A percentile compares a stretch with the other conserved stretches of the same genome.
These are phyloP conservation scores for Schizothorax lantsangensis DNA, from an alignment of 2,797 vertebrate species.

Conservation along the genomic window DNA sequence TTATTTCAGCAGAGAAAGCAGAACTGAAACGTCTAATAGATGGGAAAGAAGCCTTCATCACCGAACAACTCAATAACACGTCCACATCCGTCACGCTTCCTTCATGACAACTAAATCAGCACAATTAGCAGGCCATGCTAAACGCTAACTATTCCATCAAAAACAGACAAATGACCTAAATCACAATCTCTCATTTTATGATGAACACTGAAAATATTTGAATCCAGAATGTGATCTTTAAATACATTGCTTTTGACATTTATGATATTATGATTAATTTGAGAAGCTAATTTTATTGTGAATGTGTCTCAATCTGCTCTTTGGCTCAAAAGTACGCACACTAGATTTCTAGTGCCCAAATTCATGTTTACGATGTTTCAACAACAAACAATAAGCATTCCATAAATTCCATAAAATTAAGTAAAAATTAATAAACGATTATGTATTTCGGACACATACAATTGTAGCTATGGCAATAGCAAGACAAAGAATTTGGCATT, in stretches of 20 bases:
- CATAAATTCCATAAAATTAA: too few species aligned
- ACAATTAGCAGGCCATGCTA: slow-evolving; percentile 69
- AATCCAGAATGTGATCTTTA: slow-evolving; percentile 15
- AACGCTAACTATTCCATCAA: slow-evolving; percentile 58
- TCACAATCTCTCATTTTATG: neutral
- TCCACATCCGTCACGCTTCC: slow-evolving; percentile 77
- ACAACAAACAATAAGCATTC: neutral
- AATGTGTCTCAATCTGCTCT: neutral
- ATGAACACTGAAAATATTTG: neutral
- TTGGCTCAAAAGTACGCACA: neutral
- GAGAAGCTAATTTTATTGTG: neutral
- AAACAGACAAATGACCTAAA: slow-evolving; percentile 18
- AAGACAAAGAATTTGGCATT: too few species aligned
- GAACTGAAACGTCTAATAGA: slow-evolving; percentile 23
- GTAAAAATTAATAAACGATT: too few species aligned
- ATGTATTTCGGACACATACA: neutral
- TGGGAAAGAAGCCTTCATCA: slow-evolving; percentile 16
- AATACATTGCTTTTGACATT: slow-evolving; percentile 14
- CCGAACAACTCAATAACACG: slow-evolving; percentile 76
- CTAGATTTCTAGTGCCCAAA: neutral
- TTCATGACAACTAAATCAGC: slow-evolving; percentile 80
- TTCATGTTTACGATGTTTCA: too few species aligned
- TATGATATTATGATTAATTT: neutral
- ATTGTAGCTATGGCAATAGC: neutral
- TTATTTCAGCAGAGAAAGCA: neutral